Evolutionary conservation across 2,888 invertebrate species (phyloP), one percentile per base, ranked within the genome.

Genomic region (Hydrotaea cyrtoneurina): DNA sequence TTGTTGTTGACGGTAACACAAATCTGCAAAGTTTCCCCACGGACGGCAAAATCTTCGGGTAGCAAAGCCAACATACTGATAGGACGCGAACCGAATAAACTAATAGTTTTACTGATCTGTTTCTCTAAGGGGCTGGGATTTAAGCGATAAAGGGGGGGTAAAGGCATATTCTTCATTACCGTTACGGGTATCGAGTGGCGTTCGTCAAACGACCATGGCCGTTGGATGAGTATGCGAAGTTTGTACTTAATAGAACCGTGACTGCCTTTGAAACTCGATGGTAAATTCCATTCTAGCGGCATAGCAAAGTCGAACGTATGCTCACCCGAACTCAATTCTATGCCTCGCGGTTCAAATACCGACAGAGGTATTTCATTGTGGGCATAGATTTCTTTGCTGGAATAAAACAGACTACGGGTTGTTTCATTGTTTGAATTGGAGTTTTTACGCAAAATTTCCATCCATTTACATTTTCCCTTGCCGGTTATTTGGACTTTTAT

Each of bases 391-490:
- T 92, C 91, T 86, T 91, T 91, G 85, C 91, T 91, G 3, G 91
- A 91, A 81, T 92, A 92, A 46, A 92, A 91, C 11, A 92, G 86
- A 15, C 91, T 90, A 43, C 91, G 89, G 7, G 91, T 88, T 26
- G 90, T 89, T 43, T 90, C 89, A 85, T 92, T 92, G 80, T 89
- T 90, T 8, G 85, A 73, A 75, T 88, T 88, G 0, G 89, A 88
- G 74, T 91, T 92, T 83, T 91, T 90, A 23, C 91, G 90, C 59
- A 92, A 85, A 69, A 92, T 90, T 88, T 92, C 92, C 81, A 90
- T 90, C 92, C 92, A 92, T 85, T 91, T 91, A 87, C 92, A 92
- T 88, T 92, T 92, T 5, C 92, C 92, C 66, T 92, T 92, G 21
- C 91, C 92, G 36, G 90, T 90, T 8, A 92, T 90, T 87, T 91